These are phyloP conservation scores for Thryonomys swinderianus DNA, from an alignment of 2,113 vertebrate genomes.

Conservation along the genomic window DNA sequence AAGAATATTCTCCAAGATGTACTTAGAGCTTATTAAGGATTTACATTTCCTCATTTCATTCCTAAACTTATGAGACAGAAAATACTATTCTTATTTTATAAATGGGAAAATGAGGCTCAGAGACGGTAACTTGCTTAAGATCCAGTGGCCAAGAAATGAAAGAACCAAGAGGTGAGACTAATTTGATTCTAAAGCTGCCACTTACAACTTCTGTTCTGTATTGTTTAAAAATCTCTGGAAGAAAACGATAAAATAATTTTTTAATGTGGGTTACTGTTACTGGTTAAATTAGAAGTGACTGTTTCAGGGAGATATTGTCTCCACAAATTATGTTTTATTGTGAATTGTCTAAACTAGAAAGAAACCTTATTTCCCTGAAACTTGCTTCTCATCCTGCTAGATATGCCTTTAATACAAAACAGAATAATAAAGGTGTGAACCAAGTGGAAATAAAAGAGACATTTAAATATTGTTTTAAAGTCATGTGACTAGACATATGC, in stretches of 20 bases:
- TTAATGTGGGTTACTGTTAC: neutral
- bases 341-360: neutral
- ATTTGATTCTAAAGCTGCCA: neutral
- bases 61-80: neutral
- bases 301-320: neutral
- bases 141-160: neutral
- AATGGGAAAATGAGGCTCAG: neutral
- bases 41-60: slow-evolving; percentile 26
- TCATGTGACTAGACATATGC: neutral
- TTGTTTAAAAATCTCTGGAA: neutral
- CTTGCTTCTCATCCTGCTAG: neutral
- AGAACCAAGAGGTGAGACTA: neutral
- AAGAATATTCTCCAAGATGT: neutral
- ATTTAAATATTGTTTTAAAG: neutral
- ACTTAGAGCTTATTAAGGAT: neutral
- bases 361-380: neutral
- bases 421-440: slow-evolving; percentile 27
- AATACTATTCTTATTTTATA: slow-evolving; percentile 11
- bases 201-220: neutral
- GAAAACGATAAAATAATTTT: neutral
- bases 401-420: neutral
- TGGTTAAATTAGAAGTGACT: neutral
- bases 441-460: slow-evolving; percentile 41
- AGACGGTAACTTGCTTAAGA: neutral
- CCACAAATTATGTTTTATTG: neutral